These are phyloP conservation scores for Loriculus beryllinus DNA, from an alignment of 2,797 vertebrate genomes.

Conservation along the genomic window DNA sequence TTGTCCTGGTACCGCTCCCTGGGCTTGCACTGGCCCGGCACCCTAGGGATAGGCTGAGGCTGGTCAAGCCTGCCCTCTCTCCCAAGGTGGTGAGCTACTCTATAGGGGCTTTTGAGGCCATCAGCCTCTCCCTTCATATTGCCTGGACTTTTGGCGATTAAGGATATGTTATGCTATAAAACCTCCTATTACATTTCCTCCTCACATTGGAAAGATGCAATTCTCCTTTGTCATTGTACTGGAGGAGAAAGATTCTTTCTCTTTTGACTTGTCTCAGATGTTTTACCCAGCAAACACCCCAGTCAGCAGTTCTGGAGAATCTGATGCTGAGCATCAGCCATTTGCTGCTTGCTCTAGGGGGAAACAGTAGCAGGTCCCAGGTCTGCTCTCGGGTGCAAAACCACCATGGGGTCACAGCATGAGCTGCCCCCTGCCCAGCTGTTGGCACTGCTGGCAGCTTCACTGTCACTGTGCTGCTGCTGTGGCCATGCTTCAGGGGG, in stretches of 20 bases:
- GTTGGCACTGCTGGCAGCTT: background rate
- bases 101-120: background rate
- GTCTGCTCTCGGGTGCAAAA: background rate
- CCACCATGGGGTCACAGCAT: rapidly evolving
- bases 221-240: background rate
- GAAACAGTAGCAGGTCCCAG: background rate
- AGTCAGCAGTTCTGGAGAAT: background rate
- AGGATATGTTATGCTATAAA: background rate
- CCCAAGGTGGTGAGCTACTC: background rate
- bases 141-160: background rate
- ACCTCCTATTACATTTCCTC: background rate
- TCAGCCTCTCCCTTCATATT: background rate
- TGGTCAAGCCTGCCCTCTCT: background rate
- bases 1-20: conserved; percentile 22
- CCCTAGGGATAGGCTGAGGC: background rate
- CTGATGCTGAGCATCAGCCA: background rate
- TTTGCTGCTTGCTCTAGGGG: background rate
- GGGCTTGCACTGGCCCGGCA: background rate
- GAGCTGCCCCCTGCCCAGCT: background rate
- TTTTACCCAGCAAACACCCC: background rate
- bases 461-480: background rate
- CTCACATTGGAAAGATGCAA: background rate
- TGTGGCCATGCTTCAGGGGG: background rate
- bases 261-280: background rate
- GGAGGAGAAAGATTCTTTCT: background rate